A percentile compares a stretch with the other conserved stretches of the same genome.
These are phyloP conservation scores for Conchocele bisecta DNA, from an alignment of 2,888 invertebrate species.

Conservation along the genomic window DNA sequence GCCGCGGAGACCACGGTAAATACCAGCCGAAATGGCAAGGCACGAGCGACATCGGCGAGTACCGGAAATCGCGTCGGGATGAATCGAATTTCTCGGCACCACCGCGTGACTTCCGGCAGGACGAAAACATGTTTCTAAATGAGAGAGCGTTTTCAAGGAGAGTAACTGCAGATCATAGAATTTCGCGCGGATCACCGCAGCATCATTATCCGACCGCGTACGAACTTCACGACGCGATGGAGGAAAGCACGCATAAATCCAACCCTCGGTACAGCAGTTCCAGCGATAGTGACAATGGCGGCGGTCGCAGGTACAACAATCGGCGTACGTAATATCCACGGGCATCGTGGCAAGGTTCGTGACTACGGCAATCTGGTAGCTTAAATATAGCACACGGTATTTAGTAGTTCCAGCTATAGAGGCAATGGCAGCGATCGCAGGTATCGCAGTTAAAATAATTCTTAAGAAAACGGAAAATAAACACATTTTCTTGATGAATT, in stretches of 20 bases:
- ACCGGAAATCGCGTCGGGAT: conserved; percentile 26
- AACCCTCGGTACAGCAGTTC: conserved; percentile 50
- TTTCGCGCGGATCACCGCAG: conserved; percentile 13
- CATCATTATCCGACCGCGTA: conserved; percentile 44
- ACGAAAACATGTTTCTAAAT: conserved; percentile 26
- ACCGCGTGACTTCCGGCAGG: conserved; percentile 6
- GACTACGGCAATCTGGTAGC: too few relatives aligned
- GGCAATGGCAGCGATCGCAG: too few relatives aligned
- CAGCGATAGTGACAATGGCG: conserved; percentile 10
- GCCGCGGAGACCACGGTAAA: neutral
- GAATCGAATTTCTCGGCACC: neutral
- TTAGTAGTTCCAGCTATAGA: too few relatives aligned
- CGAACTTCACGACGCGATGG: conserved; percentile 36
- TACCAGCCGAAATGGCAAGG: conserved; percentile 37
- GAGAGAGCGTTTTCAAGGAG: conserved; percentile 43
- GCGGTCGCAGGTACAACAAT: conserved; percentile 8
- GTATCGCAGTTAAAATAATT: too few relatives aligned
- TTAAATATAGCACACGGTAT: too few relatives aligned
- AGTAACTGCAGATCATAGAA: conserved; percentile 32
- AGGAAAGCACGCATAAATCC: conserved; percentile 49
- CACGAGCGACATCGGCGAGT: conserved; percentile 33
- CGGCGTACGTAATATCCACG: too few relatives aligned
- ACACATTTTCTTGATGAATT: too few relatives aligned
- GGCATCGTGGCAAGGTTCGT: too few relatives aligned
- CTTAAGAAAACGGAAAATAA: too few relatives aligned